Base-by-base conservation (phyloP, 2,888 invertebrate species). In the Poecilobothrus nobilitatus region DNA sequence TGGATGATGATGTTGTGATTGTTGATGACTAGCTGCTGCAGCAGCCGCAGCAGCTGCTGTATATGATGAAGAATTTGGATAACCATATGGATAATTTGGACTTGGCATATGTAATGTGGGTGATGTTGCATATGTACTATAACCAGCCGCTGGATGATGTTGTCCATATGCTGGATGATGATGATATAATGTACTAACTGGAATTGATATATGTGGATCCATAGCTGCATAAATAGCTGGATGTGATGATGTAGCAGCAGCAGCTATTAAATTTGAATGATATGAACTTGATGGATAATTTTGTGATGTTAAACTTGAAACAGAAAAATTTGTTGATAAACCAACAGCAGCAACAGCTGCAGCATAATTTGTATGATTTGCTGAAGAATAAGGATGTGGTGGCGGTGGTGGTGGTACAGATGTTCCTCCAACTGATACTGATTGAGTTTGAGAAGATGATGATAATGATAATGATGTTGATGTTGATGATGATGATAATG, bases 51-150 rank as follows among this genome's bases (percentile, higher is more conserved):
- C 71, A 18, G 72, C 73, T 18, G 69, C 69, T 10, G 71, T 66
- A 12, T 70, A 68, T 10, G 69, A 70, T 44, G 66, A n/a, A 22
- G 75, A 73, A 22, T 77, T 74, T 65, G 81, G 80, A 63, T 83
- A 81, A 33, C 82, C 81, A 65, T 86, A 86, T 0, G 89, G 87
- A 79, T 89, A 90, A 77, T 88, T 88, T 61, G 89, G 87, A 77
- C 87, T 87, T 66, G 89, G 88, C 78, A 89, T 85, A 78, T 89
- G 89, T 73, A 89, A 82, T 70, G 86, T 84, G 15, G 70, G 66
- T 10, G 72, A 67, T 65, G 71, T 72, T 3, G 72, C 69, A 72
- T 83, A 82, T 37, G 76, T 72, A 22, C 69, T 65, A 69, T 74
- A 74, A 66, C 78, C 72, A 65, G 68, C 66, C 9, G 72, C 66